These are phyloP conservation scores for Papilio polytes DNA, from an alignment of 1,140 invertebrate genomes.

Conservation along the genomic window DNA sequence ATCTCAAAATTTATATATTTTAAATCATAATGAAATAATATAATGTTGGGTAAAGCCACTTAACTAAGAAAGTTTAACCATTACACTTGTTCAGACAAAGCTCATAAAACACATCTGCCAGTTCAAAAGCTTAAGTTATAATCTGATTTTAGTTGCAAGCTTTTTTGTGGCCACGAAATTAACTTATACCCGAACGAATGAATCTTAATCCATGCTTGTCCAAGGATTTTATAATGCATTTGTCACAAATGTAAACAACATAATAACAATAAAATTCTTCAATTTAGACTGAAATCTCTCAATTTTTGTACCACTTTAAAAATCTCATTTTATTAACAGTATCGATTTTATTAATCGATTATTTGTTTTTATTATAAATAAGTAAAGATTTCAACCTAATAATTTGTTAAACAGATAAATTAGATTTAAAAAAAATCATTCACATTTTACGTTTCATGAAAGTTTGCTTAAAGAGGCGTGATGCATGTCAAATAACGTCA, in stretches of 20 bases:
- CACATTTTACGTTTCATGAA: not conserved
- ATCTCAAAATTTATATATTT: not conserved
- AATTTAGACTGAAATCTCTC: too few species aligned
- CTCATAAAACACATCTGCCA: slow-evolving; percentile 11
- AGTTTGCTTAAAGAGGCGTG: not conserved
- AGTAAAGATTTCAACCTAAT: not conserved
- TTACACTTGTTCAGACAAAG: slow-evolving; percentile 15
- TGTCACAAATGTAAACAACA: too few species aligned
- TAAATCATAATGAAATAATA: not conserved
- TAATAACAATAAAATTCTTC: too few species aligned
- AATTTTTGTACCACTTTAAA: too few species aligned
- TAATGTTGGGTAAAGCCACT: not conserved
- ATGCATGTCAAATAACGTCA: not conserved
- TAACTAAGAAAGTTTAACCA: slow-evolving; percentile 16
- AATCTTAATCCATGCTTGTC: not conserved
- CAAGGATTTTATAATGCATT: too few species aligned
- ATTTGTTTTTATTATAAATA: not conserved
- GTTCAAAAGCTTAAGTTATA: slow-evolving; percentile 12
- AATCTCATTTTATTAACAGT: not conserved
- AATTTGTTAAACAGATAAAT: not conserved
- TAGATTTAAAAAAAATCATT: not conserved
- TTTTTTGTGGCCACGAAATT: not conserved
- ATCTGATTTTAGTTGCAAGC: slow-evolving; percentile 10
- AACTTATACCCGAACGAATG: not conserved
- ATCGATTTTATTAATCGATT: not conserved